Base-by-base conservation (phyloP, 2,888 invertebrate genomes). In the Gymnosoma rotundatum region DNA sequence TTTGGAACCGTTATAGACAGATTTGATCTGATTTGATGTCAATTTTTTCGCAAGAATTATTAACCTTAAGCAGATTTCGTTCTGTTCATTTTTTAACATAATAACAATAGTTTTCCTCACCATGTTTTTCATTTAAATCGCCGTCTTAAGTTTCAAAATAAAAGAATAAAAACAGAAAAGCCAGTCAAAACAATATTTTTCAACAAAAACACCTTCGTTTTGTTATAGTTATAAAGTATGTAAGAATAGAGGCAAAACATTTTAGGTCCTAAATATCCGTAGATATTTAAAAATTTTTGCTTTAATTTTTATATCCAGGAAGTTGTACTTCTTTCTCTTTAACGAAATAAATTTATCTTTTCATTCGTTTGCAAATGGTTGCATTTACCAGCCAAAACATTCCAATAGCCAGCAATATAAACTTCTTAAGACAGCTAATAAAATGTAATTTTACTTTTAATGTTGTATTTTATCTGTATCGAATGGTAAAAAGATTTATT, bases 401-500 rank as follows among this genome's bases (percentile, higher is more conserved):
- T 38, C 72, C 38, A 60, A 42, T n/a, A 48, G 48, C 25, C 52
- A 64, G 45, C 42, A 2, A 58, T 38, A 73, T 8, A 61, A 16
- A 9, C 63, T 63, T 52, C 52, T 32, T 32, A 69, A 60, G 69
- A 52, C 75, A 79, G 79, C 83, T 83, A 80, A 83, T 83, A 83
- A 84, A 84, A 74, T 64, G 81, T 75, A 73, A 18, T 78, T 78
- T 64, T 38, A 48, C 21, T 50, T 79, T 25, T 78, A 21, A 78
- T 60, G 69, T 81, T 81, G 48, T 78, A 78, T 70, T 84, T 84
- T 81, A 84, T 81, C 83, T 84, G 81, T 84, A 84, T 84, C 84
- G 84, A 84, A 84, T 84, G 78, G 78, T 81, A 73, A 18, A 78
- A 84, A 84, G 84, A 84, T 84, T 84, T 84, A 84, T 84, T 81